These are phyloP conservation scores for Helicoverpa armigera DNA, from an alignment of 1,140 invertebrate species.

Conservation along the genomic window DNA sequence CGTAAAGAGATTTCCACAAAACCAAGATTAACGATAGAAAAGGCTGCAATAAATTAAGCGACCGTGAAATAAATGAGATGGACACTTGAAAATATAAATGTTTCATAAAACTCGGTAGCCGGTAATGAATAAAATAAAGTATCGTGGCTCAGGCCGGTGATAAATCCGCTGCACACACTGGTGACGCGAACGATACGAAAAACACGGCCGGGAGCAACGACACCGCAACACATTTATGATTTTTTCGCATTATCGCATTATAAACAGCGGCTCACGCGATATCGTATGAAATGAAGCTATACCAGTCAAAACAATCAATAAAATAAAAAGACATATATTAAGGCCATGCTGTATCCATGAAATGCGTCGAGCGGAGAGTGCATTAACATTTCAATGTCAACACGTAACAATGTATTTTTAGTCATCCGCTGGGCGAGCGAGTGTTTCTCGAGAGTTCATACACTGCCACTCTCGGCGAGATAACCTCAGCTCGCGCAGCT, in stretches of 20 bases:
- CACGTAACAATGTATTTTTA: constrained; percentile 82
- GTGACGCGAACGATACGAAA: constrained; percentile 49
- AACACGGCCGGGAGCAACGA: constrained; percentile 58
- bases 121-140: constrained; percentile 53
- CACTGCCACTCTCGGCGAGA: constrained; percentile 56
- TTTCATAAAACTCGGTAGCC: constrained; percentile 48
- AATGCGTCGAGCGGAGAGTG: constrained; percentile 76
- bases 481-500: constrained; percentile 41
- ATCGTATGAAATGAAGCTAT: constrained; percentile 61
- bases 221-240: constrained; percentile 57
- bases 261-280: constrained; percentile 62
- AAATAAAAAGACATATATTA: constrained; percentile 71
- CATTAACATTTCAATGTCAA: constrained; percentile 86
- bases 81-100: constrained; percentile 49
- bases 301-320: constrained; percentile 77
- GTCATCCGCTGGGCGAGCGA: constrained; percentile 74
- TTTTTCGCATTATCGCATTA: constrained; percentile 71
- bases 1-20: constrained; percentile 39
- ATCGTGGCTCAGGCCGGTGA: constrained; percentile 44
- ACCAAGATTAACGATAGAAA: constrained; percentile 33
- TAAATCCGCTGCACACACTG: constrained; percentile 51
- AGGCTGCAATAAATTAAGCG: constrained; percentile 59
- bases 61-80: constrained; percentile 53
- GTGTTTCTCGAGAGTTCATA: constrained; percentile 68
- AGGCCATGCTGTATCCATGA: constrained; percentile 71